phyloP scores from a whole-genome alignment of 2,888 invertebrate species.

The Vanessa cardui region DNA sequence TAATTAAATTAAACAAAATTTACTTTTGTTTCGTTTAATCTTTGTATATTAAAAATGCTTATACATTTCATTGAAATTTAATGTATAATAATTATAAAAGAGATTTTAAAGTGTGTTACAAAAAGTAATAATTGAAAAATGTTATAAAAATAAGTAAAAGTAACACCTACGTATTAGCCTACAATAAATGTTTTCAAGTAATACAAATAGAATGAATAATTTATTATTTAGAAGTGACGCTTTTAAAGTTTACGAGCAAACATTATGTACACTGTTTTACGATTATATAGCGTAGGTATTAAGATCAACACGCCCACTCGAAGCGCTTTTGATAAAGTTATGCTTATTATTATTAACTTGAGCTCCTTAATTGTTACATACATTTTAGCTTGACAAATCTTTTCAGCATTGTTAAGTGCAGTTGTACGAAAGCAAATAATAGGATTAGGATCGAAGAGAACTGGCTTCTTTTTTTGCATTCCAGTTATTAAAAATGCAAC shows the following conservation, averaged over 20 bases:
- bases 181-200: too few species aligned
- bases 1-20: too few species aligned
- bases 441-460: neutral
- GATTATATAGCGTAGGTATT: neutral
- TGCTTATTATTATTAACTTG: neutral
- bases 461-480: neutral
- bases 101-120: too few species aligned
- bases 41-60: too few species aligned
- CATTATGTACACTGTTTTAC: neutral
- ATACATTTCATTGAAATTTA: too few species aligned
- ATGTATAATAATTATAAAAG: too few species aligned
- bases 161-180: too few species aligned
- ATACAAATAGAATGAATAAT: neutral
- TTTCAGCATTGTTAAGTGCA: conserved; percentile 1
- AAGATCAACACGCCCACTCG: conserved; percentile 10
- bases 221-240: neutral
- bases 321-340: neutral
- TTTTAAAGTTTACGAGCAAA: neutral
- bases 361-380: too few species aligned
- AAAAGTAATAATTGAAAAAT: too few species aligned
- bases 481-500: neutral
- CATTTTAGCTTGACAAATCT: neutral
- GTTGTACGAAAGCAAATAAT: neutral
- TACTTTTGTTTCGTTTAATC: too few species aligned
- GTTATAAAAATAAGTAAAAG: too few species aligned